phyloP scores from a whole-genome alignment of 2,113 vertebrate genomes.

The Solenodon paradoxus region DNA sequence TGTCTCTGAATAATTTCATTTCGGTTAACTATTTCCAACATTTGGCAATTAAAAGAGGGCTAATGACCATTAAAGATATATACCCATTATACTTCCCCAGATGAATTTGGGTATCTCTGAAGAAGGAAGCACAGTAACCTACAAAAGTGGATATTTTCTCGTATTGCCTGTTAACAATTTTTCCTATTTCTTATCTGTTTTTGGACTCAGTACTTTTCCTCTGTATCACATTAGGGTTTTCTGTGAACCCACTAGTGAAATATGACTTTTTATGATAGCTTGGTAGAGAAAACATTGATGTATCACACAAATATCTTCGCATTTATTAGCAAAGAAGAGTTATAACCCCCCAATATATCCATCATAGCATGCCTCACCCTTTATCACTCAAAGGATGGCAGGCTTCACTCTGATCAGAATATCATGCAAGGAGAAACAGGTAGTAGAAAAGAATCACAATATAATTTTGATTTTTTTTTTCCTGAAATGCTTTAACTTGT shows the following conservation, averaged over 20 bases:
- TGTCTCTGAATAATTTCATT: neutral
- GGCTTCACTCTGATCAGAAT: conserved; percentile 38
- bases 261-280: conserved; percentile 55
- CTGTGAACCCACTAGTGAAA: conserved; percentile 46
- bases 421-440: conserved; percentile 47
- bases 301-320: conserved; percentile 7
- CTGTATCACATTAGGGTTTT: neutral
- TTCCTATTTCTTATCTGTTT: neutral
- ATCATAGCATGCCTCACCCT: neutral
- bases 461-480: conserved; percentile 49
- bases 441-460: neutral
- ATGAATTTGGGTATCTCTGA: neutral
- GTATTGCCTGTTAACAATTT: neutral
- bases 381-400: neutral
- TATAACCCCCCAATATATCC: neutral
- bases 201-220: conserved; percentile 4
- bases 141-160: neutral
- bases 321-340: conserved; percentile 6
- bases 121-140: neutral
- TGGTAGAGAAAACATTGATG: neutral
- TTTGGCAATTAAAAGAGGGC: neutral
- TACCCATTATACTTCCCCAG: neutral
- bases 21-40: neutral
- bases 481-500: neutral
- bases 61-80: neutral